Evolutionary conservation across 2,888 invertebrate species (phyloP), one percentile per base, ranked within the genome.

Genomic region (Stegana nigrithorax): DNA sequence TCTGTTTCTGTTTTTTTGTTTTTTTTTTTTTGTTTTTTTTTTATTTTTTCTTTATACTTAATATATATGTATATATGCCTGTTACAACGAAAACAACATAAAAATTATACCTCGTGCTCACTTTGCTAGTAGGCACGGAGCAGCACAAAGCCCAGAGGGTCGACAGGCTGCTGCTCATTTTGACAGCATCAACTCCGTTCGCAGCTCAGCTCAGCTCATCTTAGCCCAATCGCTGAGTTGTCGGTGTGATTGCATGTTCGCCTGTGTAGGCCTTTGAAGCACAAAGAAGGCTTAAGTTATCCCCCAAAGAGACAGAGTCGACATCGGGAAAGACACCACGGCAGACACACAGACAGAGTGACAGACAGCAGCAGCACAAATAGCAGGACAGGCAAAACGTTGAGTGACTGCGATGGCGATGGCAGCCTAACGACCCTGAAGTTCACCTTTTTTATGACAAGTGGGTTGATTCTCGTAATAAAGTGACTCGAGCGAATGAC

Each of bases 201-300:
- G 4, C 51, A 12, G 5, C 32, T 29, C 29, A 10, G 17, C 51
- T 51, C 51, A 27, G 29, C 44, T n/a, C 44, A n/a, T n/a, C n/a
- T n/a, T n/a, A n/a, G n/a, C n/a, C n/a, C n/a, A n/a, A n/a, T n/a
- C n/a, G n/a, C n/a, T n/a, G n/a, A n/a, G n/a, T n/a, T n/a, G 17
- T 29, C 10, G 29, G 29, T 29, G 29, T 51, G n/a, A 55, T 19
- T 36, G 10, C 42, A 42, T n/a, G 6, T 17, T 29, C 23, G 4
- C 6, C 14, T 53, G 53, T 27, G 73, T 69, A 72, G 73, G 73
- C 75, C 74, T 73, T 74, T 72, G 73, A 72, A 65, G 69, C 72
- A 74, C 69, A 72, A 73, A 73, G 70, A 73, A 72, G 70, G 74
- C 70, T 70, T 72, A 70, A 74, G 75, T 74, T 71, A 69, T 74